Evolutionary conservation across 1,140 invertebrate species (phyloP), one percentile per base, ranked within the genome.

Genomic region (Fopius arisanus): DNA sequence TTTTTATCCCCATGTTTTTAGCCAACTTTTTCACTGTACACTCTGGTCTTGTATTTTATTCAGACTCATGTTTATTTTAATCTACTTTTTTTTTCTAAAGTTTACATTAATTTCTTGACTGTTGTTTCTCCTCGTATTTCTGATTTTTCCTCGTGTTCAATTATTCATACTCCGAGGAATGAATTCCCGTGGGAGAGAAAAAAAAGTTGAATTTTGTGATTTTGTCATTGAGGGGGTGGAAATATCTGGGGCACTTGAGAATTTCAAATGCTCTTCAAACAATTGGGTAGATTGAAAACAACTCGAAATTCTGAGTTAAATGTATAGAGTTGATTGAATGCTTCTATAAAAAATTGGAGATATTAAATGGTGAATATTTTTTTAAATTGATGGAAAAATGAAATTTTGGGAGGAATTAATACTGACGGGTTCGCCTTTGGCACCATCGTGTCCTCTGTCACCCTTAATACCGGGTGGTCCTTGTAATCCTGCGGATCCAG

Each of bases 401-500:
- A 67, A 73, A 65, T 23, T 48, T 68, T 12, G 12, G 33, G 12
- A 62, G 19, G 77, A 73, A 79, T 76, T 59, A 74, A 37, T 86
- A 91, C 90, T 91, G 90, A 97, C 96, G 81, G 92, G 88, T 89
- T 97, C 96, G 79, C 96, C 96, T 89, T 97, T 97, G 65, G 91
- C 88, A 77, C 96, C 96, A 80, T 96, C 94, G 81, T 92, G 91
- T 79, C 95, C 95, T 87, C 93, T 90, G 81, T 96, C 95, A 70
- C 95, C 95, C 88, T 96, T 97, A 80, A 96, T 96, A 77, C 96
- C 95, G 40, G 95, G 94, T 54, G 94, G 94, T 51, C 95, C 95
- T 87, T 95, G 91, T 10, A 92, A 83, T 54, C 92, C 96, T 51
- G 93, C 90, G 16, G 90, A 85, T 33, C 95, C 96, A 80, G 91